Evolutionary conservation across 2,113 vertebrate genomes (phyloP).

Genomic region (Anthoscopus minutus): DNA sequence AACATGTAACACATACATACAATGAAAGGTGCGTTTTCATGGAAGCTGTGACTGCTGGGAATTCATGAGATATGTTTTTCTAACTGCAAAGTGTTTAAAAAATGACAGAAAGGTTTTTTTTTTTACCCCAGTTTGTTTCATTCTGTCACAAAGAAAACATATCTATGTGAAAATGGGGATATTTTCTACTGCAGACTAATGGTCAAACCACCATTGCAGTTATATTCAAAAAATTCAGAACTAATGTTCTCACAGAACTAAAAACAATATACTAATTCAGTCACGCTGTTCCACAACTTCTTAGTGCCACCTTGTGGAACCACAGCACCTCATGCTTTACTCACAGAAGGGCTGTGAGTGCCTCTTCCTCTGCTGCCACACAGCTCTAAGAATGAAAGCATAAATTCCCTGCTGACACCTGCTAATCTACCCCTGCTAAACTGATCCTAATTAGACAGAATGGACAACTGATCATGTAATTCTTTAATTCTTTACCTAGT

Average conservation of each 20-base stretch:
- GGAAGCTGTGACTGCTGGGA: background rate
- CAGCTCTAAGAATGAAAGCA: background rate
- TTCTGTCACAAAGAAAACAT: background rate
- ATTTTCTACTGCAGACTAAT: background rate
- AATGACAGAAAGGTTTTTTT: background rate
- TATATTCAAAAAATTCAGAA: background rate
- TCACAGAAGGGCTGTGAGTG: fast-evolving
- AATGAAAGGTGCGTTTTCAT: background rate
- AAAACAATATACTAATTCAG: background rate
- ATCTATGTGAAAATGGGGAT: background rate
- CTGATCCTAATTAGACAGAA: background rate
- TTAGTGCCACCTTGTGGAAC: conserved; percentile 72
- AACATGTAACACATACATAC: background rate
- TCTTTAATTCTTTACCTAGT: background rate
- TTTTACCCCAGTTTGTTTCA: fast-evolving
- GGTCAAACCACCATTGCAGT: background rate
- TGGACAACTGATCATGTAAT: background rate
- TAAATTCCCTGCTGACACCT: background rate
- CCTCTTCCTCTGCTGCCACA: background rate
- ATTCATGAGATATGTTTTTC: background rate
- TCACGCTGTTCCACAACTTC: background rate
- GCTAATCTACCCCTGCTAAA: background rate
- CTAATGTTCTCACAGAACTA: background rate
- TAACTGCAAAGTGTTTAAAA: background rate
- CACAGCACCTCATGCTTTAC: background rate